Conservation (phyloP, 23 tunicate species). For the Ascidia mentula region DNA sequence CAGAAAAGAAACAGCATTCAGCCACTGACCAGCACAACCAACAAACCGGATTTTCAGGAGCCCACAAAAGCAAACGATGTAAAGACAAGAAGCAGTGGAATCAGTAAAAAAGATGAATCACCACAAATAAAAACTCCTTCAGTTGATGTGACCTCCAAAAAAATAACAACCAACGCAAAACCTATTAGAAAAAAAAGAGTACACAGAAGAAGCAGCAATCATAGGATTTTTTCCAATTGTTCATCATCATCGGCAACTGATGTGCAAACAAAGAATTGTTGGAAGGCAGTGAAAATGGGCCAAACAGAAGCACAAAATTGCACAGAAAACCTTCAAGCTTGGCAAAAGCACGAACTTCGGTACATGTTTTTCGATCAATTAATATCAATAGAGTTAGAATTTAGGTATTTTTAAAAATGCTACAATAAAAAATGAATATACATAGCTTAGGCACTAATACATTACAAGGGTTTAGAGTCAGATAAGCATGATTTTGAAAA, state of each 20-base stretch:
- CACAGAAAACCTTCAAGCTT: neutral
- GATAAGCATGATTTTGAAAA: too few relatives aligned
- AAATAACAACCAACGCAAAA: neutral
- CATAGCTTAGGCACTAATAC: too few relatives aligned
- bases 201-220: neutral
- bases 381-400: too few relatives aligned
- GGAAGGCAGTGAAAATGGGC: neutral
- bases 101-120: neutral
- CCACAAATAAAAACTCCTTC: neutral
- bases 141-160: neutral
- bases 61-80: neutral
- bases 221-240: neutral
- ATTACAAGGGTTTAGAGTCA: too few relatives aligned
- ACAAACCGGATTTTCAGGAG: neutral
- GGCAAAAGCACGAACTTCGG: neutral
- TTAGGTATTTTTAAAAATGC: too few relatives aligned
- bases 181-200: neutral
- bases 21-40: neutral
- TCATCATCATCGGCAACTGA: neutral
- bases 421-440: too few relatives aligned
- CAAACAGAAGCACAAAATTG: neutral
- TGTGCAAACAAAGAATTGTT: neutral
- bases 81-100: neutral
- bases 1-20: neutral
- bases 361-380: too few relatives aligned